Conservation (phyloP, 1,140 invertebrate genomes). For the Pachyrhynchus sulphureomaculatus region DNA sequence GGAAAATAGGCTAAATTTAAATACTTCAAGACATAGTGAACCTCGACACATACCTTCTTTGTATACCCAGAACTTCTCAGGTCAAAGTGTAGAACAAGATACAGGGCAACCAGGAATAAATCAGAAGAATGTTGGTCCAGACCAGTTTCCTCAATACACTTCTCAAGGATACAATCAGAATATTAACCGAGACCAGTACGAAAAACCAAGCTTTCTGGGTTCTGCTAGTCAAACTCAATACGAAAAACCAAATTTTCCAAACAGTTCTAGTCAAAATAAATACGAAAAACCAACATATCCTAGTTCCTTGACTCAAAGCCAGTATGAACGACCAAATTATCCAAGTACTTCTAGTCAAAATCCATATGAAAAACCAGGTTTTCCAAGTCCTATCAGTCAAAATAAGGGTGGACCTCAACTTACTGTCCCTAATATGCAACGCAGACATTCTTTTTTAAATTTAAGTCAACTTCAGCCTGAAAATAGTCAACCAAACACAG, state of each 20-base stretch:
- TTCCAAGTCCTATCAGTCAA: neutral
- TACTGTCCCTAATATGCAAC: slow-evolving; percentile 4
- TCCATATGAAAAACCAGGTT: neutral
- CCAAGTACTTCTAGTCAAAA: neutral
- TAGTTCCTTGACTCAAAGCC: too few relatives aligned
- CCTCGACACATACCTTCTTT: slow-evolving; percentile 32
- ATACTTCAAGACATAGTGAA: slow-evolving; percentile 40
- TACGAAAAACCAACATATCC: too few relatives aligned
- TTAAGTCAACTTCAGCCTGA: neutral
- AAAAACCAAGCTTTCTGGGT: neutral
- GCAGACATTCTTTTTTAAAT: slow-evolving; percentile 18
- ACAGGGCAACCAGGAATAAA: neutral
- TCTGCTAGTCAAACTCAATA: neutral
- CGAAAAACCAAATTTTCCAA: too few relatives aligned
- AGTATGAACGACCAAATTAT: too few relatives aligned
- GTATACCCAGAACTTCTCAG: neutral
- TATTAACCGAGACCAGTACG: neutral
- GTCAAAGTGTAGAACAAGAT: slow-evolving; percentile 44
- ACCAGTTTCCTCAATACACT: neutral
- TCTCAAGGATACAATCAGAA: neutral
- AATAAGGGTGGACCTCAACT: neutral
- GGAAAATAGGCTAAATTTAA: slow-evolving; percentile 42
- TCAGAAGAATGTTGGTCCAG: neutral
- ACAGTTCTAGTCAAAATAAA: too few relatives aligned
- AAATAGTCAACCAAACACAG: neutral